Conservation (phyloP, 2,113 vertebrate species). For the Passer domesticus region DNA sequence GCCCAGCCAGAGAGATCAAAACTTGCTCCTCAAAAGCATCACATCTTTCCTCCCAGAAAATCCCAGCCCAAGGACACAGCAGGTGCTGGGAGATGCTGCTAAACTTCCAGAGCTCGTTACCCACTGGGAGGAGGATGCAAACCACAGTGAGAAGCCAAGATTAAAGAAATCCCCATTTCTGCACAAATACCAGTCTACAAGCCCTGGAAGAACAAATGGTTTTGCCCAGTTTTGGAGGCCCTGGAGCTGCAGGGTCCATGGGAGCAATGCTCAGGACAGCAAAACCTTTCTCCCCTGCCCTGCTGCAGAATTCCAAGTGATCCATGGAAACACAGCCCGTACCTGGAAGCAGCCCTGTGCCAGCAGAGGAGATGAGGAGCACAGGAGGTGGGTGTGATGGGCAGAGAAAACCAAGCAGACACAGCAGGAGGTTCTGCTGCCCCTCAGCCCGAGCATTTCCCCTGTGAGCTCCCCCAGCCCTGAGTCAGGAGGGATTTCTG, state of each 20-base stretch:
- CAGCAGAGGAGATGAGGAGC: neutral
- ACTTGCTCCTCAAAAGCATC: neutral
- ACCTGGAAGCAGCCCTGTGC: neutral
- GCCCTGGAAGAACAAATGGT: neutral
- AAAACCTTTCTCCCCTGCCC: neutral
- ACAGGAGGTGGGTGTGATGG: neutral
- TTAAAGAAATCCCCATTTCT: neutral
- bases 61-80: neutral
- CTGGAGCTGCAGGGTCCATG: neutral
- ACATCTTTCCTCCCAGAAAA: neutral
- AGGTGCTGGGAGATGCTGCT: neutral
- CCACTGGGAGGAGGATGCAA: neutral
- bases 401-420: neutral
- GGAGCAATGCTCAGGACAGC: neutral
- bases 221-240: neutral
- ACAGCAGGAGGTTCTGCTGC: accelerated
- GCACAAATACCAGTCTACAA: neutral
- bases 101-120: neutral
- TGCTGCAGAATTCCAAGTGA: neutral
- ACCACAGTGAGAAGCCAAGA: neutral
- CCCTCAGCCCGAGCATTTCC: neutral
- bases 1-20: neutral
- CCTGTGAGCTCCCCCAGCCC: accelerated
- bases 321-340: neutral
- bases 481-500: accelerated